Evolutionary conservation across 2,888 invertebrate genomes (phyloP).

Genomic region (Exephanes ischioxanthus): DNA sequence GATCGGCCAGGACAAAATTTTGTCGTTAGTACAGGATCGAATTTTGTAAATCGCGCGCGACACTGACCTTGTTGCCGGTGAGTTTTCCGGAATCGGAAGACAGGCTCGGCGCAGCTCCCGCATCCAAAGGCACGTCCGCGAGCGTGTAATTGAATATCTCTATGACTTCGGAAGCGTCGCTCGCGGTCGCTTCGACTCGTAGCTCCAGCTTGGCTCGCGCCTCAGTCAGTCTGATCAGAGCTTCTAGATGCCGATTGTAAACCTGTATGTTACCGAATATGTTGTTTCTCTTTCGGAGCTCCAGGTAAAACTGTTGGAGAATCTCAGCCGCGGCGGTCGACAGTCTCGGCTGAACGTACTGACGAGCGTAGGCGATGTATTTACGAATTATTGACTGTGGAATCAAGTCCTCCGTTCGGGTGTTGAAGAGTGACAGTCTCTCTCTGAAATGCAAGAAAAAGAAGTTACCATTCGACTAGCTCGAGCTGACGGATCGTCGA

Average conservation of each 20-base stretch:
- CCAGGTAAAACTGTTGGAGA: conserved; percentile 92
- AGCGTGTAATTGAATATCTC: conserved; percentile 92
- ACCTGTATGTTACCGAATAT: conserved; percentile 89
- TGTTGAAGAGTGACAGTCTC: conserved; percentile 84
- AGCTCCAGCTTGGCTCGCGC: conserved; percentile 96
- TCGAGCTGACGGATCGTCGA: too few species aligned
- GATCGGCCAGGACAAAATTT: conserved; percentile 53
- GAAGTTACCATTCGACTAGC: not conserved
- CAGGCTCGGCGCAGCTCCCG: conserved; percentile 84
- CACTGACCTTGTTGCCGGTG: conserved; percentile 84
- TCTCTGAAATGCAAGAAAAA: conserved; percentile 67
- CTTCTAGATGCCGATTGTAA: conserved; percentile 94
- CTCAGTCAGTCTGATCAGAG: conserved; percentile 93
- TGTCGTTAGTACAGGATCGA: conserved; percentile 76
- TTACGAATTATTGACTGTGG: conserved; percentile 93
- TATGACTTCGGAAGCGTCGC: conserved; percentile 94
- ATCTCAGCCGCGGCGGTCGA: conserved; percentile 90
- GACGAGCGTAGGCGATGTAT: conserved; percentile 96
- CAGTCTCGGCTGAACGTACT: conserved; percentile 94
- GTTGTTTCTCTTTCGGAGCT: conserved; percentile 90
- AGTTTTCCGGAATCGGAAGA: conserved; percentile 86
- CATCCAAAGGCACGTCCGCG: conserved; percentile 70
- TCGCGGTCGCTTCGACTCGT: conserved; percentile 91
- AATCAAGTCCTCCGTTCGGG: conserved; percentile 90
- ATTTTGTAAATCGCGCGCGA: conserved; percentile 40